Conservation (phyloP, 1,140 invertebrate species). For the Solen grandis region DNA sequence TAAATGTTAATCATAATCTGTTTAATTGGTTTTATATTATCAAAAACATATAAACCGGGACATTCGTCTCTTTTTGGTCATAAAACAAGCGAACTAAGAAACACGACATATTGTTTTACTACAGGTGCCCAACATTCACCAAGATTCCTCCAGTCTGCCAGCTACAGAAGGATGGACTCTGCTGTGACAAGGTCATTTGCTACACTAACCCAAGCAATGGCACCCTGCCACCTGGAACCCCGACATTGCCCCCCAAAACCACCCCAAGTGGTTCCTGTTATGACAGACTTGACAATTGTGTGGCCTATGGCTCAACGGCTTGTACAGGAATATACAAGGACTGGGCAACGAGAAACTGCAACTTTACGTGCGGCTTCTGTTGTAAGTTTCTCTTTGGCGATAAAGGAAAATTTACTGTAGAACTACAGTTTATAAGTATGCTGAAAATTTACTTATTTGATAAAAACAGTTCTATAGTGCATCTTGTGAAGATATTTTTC, state of each 20-base stretch:
- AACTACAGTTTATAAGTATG: too few relatives aligned
- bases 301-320: constrained; percentile 44
- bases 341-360: constrained; percentile 65
- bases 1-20: too few relatives aligned
- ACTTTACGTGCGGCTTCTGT: constrained; percentile 51
- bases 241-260: constrained; percentile 1
- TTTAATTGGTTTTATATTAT: too few relatives aligned
- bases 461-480: too few relatives aligned
- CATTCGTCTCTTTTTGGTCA: too few relatives aligned
- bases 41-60: too few relatives aligned
- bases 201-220: constrained; percentile 12
- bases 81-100: too few relatives aligned
- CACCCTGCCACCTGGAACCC: constrained; percentile 11
- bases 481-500: too few relatives aligned
- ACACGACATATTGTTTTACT: too few relatives aligned
- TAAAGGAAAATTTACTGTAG: background rate
- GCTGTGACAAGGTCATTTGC: constrained; percentile 53
- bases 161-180: constrained; percentile 41
- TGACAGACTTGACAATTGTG: constrained; percentile 64
- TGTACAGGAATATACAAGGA: constrained; percentile 52
- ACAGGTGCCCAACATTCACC: constrained; percentile 61
- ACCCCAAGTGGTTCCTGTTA: constrained; percentile 31
- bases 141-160: constrained; percentile 59
- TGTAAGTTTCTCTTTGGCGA: constrained; percentile 23
- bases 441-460: too few relatives aligned